Conservation (phyloP, 1,140 invertebrate species). For the Temnothorax nylanderi region DNA sequence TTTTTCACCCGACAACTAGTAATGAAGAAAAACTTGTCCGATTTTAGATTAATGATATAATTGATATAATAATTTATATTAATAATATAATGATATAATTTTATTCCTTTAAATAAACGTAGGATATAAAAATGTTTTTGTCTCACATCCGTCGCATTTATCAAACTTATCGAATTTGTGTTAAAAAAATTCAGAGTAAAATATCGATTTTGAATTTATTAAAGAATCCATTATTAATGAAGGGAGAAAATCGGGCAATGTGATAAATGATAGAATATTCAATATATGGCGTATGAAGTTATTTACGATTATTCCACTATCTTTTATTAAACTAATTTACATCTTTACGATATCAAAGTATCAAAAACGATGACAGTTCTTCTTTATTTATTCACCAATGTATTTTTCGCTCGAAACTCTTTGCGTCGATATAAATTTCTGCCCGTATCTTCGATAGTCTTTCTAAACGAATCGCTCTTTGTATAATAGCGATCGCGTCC, state of each 20-base stretch:
- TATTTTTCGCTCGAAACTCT: neutral
- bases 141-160: conserved; percentile 8
- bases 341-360: conserved; percentile 9
- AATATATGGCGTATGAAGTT: neutral
- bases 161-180: conserved; percentile 21
- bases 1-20: neutral
- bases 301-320: conserved; percentile 10
- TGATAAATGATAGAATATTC: conserved; percentile 15
- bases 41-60: conserved; percentile 8
- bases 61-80: neutral
- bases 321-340: neutral
- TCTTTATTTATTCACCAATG: neutral
- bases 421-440: neutral
- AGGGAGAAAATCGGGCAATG: neutral
- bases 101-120: neutral
- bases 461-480: conserved; percentile 1
- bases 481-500: neutral
- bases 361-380: neutral
- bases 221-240: conserved; percentile 33
- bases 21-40: neutral
- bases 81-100: neutral
- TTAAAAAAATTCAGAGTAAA: conserved; percentile 6
- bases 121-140: neutral
- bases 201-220: conserved; percentile 32
- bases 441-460: neutral